Evolutionary conservation across 2,797 vertebrate species (phyloP).

Genomic region (Ammospiza maritima): DNA sequence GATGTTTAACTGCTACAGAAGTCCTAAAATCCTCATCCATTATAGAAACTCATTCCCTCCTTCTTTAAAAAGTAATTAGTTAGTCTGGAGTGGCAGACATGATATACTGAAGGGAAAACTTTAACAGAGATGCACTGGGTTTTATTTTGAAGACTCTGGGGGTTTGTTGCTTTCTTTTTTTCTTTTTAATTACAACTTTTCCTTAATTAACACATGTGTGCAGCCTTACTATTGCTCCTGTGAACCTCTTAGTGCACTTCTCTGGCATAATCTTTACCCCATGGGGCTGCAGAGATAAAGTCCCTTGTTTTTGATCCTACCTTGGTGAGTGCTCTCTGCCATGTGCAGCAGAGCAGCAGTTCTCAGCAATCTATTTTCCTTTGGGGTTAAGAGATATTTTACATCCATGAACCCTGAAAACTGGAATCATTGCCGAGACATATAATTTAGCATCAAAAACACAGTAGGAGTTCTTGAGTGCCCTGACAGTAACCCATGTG

Average conservation of each 20-base stretch:
- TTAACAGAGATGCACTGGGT: background rate
- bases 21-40: background rate
- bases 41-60: background rate
- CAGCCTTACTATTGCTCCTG: background rate
- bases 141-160: background rate
- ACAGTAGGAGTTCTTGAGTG: background rate
- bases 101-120: background rate
- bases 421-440: background rate
- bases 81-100: background rate
- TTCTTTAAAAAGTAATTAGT: background rate
- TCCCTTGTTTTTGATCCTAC: no score
- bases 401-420: background rate
- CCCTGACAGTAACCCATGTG: background rate
- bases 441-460: background rate
- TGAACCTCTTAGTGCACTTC: background rate
- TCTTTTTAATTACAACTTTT: background rate
- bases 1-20: background rate
- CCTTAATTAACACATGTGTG: background rate
- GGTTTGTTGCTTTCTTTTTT: accelerated
- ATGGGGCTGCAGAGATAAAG: background rate
- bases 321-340: background rate
- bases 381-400: background rate
- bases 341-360: background rate
- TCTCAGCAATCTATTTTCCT: background rate
- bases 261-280: background rate